Percentiles rank a stretch among this genome's conserved stretches.
Conservation (phyloP, 2,888 invertebrate species). For the Penaeus monodon region DNA sequence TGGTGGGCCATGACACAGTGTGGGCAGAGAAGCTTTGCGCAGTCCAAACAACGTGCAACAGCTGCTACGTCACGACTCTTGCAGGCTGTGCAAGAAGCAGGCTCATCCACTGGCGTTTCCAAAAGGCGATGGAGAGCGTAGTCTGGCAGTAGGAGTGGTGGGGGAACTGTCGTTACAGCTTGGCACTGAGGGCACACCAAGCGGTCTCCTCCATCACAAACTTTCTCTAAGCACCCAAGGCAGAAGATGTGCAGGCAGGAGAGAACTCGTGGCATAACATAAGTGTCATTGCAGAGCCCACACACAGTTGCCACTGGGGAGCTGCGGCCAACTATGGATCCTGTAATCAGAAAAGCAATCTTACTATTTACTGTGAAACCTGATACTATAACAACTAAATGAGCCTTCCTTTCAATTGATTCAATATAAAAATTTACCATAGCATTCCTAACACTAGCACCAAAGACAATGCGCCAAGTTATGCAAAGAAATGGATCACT, state of each 20-base stretch:
- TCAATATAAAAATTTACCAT: too few species aligned
- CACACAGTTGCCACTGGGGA: constrained; percentile 55
- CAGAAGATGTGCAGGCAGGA: constrained; percentile 89
- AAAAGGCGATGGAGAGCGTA: constrained; percentile 74
- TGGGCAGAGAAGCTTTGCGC: constrained; percentile 94
- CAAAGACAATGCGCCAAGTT: too few species aligned
- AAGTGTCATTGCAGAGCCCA: constrained; percentile 77
- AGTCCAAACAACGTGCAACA: constrained; percentile 95
- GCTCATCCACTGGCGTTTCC: constrained; percentile 68
- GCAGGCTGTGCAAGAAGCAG: constrained; percentile 87
- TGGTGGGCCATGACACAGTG: constrained; percentile 99
- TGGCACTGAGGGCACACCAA: constrained; percentile 81
- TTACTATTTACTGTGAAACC: too few species aligned
- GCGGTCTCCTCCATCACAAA: constrained; percentile 78
- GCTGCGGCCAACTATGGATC: constrained; percentile 58
- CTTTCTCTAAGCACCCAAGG: constrained; percentile 78
- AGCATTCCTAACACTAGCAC: too few species aligned
- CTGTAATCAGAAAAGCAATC: constrained; percentile 37
- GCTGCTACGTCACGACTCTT: constrained; percentile 95
- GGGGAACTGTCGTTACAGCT: constrained; percentile 72
- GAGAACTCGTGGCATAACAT: constrained; percentile 81
- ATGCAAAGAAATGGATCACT: background rate
- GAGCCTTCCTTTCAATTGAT: too few species aligned
- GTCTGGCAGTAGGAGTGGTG: constrained; percentile 76
- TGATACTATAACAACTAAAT: too few species aligned